Base-by-base conservation (phyloP, 2,113 vertebrate genomes). In the Aspidoscelis tigris region DNA sequence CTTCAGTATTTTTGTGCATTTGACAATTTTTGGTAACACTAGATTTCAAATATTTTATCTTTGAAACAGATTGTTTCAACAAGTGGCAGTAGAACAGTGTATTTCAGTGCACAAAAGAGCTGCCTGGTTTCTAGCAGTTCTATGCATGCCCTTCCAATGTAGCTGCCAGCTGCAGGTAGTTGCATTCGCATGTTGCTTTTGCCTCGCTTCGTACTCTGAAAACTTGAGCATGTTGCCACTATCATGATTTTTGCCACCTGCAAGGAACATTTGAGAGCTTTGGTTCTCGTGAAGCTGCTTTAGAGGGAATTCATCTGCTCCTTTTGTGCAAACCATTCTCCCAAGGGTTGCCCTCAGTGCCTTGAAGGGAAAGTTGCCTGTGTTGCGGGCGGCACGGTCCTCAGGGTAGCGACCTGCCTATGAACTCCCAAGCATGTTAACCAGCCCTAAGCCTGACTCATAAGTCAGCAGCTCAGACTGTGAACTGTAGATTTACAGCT, bases 1-100 rank as follows among this genome's bases (percentile, higher is more conserved):
- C 92, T 93, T 90, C 89, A 76, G 92, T 81, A 88, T 92, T 72
- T 86, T 86, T 91, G 86, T 92, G 88, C 92, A 90, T 90, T 91
- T 87, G 85, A 90, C 70, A 82, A 71, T 79, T 93, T 75, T 93
- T 92, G 92, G 86, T 93, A 90, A 91, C 78, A 88, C 88, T 86
- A 87, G 89, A 53, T 76, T 84, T 78, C 70, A 85, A 92, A 88
- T 89, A n/a, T 70, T 88, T 91, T 86, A 81, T 66, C 80, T 85
- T 85, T 81, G 70, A 70, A 88, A 72, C 89, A 78, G 14, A 88
- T 86, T 85, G 55, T 88, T 88, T 76, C 50, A 70, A 70, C 58
- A 44, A 84, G 86, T 89, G 82, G 73, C 89, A 90, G 86, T 82
- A 43, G 41, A 83, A 76, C 75, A 71, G 71, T 64, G 71, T 80